These are phyloP conservation scores for Ceratothoa steindachneri DNA, from an alignment of 2,888 invertebrate species.

Conservation along the genomic window DNA sequence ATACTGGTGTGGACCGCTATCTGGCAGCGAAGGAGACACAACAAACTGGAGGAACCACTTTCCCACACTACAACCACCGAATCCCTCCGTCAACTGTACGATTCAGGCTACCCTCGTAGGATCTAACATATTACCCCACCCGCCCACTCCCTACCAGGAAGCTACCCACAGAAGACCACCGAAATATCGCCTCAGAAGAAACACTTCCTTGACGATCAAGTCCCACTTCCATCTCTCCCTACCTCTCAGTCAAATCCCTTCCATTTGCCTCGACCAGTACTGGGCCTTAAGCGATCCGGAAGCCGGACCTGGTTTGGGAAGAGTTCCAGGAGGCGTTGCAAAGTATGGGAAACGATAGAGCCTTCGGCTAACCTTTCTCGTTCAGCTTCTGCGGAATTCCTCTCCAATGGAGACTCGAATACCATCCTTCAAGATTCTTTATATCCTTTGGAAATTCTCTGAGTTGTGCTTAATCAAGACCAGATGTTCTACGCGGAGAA, in stretches of 20 bases:
- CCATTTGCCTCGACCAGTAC: background rate
- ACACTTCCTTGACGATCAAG: background rate
- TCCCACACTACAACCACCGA: constrained; percentile 60
- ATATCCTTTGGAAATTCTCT: background rate
- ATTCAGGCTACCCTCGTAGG: constrained; percentile 56
- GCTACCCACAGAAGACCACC: constrained; percentile 14
- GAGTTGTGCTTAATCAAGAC: too few species aligned
- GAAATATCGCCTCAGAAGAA: constrained; percentile 8
- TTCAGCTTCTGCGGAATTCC: background rate
- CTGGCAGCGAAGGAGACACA: constrained; percentile 64
- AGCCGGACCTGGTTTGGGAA: background rate
- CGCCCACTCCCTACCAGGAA: constrained; percentile 17
- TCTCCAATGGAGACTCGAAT: background rate
- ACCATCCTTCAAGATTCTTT: background rate
- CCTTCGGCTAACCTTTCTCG: background rate
- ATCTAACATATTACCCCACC: constrained; percentile 40
- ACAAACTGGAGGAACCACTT: constrained; percentile 62
- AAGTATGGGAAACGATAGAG: background rate
- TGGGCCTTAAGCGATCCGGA: background rate
- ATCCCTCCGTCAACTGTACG: constrained; percentile 81
- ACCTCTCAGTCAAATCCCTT: constrained; percentile 3
- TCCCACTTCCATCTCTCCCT: constrained; percentile 6
- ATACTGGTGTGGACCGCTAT: constrained; percentile 84
- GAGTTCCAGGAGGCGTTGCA: background rate
- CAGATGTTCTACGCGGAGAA: too few species aligned